Conservation (phyloP, 2,797 vertebrate genomes). For the Argyrosomus regius region DNA sequence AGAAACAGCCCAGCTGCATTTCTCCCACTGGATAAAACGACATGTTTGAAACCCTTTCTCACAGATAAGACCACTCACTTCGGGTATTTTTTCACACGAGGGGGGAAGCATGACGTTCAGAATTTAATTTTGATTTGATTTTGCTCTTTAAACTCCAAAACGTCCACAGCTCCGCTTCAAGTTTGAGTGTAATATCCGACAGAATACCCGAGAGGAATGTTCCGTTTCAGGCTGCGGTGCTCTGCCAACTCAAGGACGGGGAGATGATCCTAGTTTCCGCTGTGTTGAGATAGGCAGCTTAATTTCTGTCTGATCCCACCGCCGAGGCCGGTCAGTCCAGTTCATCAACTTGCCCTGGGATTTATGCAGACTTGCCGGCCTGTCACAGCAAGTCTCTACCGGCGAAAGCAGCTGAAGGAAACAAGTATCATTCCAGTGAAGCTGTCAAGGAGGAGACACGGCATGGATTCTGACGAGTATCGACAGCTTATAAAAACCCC, state of each 20-base stretch:
- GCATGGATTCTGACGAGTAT: slow-evolving; percentile 15
- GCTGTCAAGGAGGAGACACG: slow-evolving; percentile 17
- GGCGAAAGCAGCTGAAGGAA: slow-evolving; percentile 27
- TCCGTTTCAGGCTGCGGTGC: slow-evolving; percentile 44
- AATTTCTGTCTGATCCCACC: slow-evolving; percentile 65
- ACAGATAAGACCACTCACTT: slow-evolving; percentile 17
- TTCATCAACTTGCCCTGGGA: slow-evolving; percentile 60
- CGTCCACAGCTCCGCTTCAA: slow-evolving; percentile 29
- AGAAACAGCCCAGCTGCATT: slow-evolving; percentile 63
- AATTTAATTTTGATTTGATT: background rate
- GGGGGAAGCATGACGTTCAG: background rate
- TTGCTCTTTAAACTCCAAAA: slow-evolving; percentile 25
- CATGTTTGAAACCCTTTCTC: slow-evolving; percentile 20
- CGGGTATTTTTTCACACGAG: slow-evolving; percentile 10
- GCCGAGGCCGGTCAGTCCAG: slow-evolving; percentile 41
- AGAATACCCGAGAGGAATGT: slow-evolving; percentile 28
- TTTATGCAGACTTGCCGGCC: slow-evolving; percentile 35
- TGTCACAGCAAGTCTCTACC: slow-evolving; percentile 45
- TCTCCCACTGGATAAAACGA: slow-evolving; percentile 44
- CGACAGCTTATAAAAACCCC: background rate
- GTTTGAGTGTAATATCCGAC: slow-evolving; percentile 29
- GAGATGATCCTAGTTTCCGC: slow-evolving; percentile 61
- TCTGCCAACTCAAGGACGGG: slow-evolving; percentile 42
- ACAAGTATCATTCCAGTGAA: slow-evolving; percentile 14
- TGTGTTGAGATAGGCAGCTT: slow-evolving; percentile 59